Conservation (phyloP, 2,797 vertebrate genomes). For the Liparis tanakae region DNA sequence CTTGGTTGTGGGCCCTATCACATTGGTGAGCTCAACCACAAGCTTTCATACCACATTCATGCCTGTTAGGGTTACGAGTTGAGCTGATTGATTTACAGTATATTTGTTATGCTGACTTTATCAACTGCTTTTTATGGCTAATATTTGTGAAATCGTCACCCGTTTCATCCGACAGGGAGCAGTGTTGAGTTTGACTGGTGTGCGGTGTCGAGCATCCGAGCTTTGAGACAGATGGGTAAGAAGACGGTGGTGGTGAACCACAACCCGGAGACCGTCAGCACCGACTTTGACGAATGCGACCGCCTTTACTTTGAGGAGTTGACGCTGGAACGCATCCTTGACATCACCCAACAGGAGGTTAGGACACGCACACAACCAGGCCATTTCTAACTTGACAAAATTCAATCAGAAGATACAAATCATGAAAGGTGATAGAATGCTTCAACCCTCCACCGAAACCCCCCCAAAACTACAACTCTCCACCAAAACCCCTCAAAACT, state of each 20-base stretch:
- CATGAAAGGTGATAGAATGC: neutral
- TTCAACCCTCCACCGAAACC: neutral
- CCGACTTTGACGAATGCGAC: conserved; percentile 97
- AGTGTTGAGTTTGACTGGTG: conserved; percentile 98
- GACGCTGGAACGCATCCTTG: conserved; percentile 94
- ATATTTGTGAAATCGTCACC: neutral
- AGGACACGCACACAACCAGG: conserved; percentile 38
- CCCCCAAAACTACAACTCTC: neutral
- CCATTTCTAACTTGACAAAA: neutral
- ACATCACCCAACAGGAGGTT: conserved; percentile 95
- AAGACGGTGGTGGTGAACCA: conserved; percentile 94
- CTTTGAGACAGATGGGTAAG: conserved; percentile 90
- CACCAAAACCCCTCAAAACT: too few relatives aligned
- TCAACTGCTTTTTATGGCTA: neutral
- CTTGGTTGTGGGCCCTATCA: conserved; percentile 96
- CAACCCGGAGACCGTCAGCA: conserved; percentile 98
- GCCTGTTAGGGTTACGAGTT: neutral
- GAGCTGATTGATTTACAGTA: neutral
- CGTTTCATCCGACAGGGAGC: conserved; percentile 84
- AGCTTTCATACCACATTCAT: neutral
- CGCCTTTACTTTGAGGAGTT: conserved; percentile 97
- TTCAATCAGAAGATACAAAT: neutral
- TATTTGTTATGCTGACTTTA: neutral
- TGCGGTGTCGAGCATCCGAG: conserved; percentile 93
- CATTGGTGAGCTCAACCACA: conserved; percentile 86